Evolutionary conservation across 2,888 invertebrate genomes (phyloP).

Genomic region (Piscicola geometra): DNA sequence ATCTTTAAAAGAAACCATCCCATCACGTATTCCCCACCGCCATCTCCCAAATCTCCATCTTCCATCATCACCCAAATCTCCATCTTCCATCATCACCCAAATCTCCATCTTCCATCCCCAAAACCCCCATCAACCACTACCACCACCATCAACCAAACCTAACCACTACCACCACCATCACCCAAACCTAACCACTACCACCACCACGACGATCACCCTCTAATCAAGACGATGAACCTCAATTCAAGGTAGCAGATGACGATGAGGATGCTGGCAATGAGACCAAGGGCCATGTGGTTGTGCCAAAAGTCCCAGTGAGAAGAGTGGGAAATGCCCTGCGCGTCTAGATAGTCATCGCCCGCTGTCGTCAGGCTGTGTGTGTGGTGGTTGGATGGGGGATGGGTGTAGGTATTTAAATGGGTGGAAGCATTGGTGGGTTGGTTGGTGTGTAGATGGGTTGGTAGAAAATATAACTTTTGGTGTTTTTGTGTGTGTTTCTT

Average conservation of each 20-base stretch:
- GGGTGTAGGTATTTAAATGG: no score
- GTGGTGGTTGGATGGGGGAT: no score
- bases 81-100: no score
- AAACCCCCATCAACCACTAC: background rate
- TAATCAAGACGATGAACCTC: constrained; percentile 33
- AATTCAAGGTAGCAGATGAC: constrained; percentile 51
- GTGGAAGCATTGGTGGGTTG: background rate
- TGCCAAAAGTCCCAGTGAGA: constrained; percentile 52
- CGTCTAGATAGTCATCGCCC: constrained; percentile 33
- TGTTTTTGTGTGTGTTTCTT: no score
- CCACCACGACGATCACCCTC: background rate
- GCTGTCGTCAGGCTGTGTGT: constrained; percentile 22
- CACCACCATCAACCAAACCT: background rate
- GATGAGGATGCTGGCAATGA: constrained; percentile 47
- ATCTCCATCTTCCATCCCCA: background rate
- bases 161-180: background rate
- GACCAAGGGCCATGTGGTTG: constrained; percentile 49
- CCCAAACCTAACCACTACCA: background rate
- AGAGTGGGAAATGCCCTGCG: constrained; percentile 41
- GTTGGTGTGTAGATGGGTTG: background rate
- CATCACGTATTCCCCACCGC: no score
- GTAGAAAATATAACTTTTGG: background rate
- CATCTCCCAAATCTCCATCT: no score
- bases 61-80: no score
- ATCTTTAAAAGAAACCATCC: no score